Percentiles rank a stretch among this genome's conserved stretches.
These are phyloP conservation scores for Spisula solida DNA, from an alignment of 2,888 invertebrate genomes.

Conservation along the genomic window DNA sequence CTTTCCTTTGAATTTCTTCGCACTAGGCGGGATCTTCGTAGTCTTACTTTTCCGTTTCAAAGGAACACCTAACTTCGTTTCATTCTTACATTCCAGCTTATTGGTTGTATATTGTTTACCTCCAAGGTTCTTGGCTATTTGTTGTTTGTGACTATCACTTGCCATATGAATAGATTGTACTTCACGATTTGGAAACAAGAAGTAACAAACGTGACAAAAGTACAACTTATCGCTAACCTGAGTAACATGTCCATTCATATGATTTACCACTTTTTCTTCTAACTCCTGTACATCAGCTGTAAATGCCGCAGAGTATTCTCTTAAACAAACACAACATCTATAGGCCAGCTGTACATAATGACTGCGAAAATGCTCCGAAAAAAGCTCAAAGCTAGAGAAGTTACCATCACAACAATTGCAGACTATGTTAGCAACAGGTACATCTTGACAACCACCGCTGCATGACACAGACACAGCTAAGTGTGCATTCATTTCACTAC, in stretches of 20 bases:
- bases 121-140: background rate
- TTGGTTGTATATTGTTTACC: background rate
- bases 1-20: background rate
- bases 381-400: background rate
- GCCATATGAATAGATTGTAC: background rate
- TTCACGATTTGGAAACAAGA: background rate
- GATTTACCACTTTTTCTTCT: background rate
- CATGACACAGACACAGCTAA: background rate
- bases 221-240: background rate
- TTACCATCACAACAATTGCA: background rate
- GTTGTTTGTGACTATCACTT: background rate
- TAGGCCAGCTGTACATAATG: background rate
- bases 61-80: background rate
- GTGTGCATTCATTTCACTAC: background rate
- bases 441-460: background rate
- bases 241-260: background rate
- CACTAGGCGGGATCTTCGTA: background rate
- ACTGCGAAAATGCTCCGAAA: background rate
- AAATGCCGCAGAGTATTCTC: background rate
- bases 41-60: background rate
- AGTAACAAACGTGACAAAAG: slow-evolving; percentile 37
- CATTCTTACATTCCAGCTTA: background rate
- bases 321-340: slow-evolving; percentile 18
- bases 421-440: background rate
- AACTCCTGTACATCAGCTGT: no score